Percentiles rank a stretch among this genome's conserved stretches.
Evolutionary conservation across 1,140 invertebrate genomes (phyloP).

Genomic region (Caerostris extrusa): DNA sequence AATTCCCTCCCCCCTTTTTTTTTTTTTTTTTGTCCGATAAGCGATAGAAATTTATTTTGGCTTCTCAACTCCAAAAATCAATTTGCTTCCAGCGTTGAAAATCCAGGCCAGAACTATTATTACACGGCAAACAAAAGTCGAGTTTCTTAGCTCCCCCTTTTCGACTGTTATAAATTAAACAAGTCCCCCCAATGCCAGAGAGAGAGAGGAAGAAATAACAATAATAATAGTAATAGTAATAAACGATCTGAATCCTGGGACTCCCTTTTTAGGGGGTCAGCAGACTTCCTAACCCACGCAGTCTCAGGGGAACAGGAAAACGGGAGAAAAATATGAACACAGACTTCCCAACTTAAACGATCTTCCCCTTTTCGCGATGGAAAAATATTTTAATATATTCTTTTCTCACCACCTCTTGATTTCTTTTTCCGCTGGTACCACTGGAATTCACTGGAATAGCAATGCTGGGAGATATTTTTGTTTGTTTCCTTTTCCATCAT

Average conservation of each 20-base stretch:
- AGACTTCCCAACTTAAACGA: slow-evolving; percentile 11
- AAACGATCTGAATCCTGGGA: slow-evolving; percentile 19
- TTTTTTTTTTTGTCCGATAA: slow-evolving; percentile 19
- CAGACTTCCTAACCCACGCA: neutral
- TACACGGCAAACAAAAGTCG: slow-evolving; percentile 51
- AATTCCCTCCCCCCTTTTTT: neutral
- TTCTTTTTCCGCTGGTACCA: neutral
- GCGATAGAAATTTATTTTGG: slow-evolving; percentile 25
- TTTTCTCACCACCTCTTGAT: slow-evolving; percentile 45
- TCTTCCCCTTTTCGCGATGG: neutral
- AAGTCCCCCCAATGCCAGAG: neutral
- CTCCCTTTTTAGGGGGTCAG: neutral
- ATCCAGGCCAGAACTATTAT: slow-evolving; percentile 43
- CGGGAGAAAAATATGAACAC: slow-evolving; percentile 41
- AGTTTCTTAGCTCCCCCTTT: slow-evolving; percentile 11
- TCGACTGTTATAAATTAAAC: neutral
- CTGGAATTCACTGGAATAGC: neutral
- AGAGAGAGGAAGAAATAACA: neutral
- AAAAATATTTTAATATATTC: slow-evolving; percentile 66
- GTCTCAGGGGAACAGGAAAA: neutral
- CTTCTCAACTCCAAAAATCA: slow-evolving; percentile 37
- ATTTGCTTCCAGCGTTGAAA: slow-evolving; percentile 37
- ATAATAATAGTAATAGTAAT: slow-evolving; percentile 15
- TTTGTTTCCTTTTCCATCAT: neutral
- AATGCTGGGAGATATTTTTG: neutral